These are phyloP conservation scores for Eilema depressum DNA, from an alignment of 2,888 invertebrate genomes.

Conservation along the genomic window DNA sequence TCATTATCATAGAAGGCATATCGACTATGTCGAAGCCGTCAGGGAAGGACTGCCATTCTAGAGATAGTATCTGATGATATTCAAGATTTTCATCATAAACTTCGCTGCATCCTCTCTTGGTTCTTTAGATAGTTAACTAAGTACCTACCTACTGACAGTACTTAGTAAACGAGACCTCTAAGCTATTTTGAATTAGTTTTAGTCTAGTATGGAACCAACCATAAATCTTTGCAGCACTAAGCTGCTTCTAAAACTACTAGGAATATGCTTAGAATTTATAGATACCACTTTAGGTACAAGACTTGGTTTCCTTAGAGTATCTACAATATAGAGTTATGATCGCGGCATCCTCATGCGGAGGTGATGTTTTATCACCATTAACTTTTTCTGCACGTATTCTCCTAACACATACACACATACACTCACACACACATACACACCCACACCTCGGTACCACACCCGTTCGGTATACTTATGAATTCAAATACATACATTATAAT, in stretches of 20 bases:
- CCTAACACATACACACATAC: not conserved
- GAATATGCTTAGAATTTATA: slow-evolving; percentile 12
- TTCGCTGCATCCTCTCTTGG: no score
- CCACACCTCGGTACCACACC: no score
- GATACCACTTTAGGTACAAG: slow-evolving; percentile 4
- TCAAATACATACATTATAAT: no score
- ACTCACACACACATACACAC: no score
- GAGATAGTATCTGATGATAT: not conserved
- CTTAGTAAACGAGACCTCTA: slow-evolving; percentile 13
- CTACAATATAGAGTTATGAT: not conserved
- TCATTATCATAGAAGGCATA: no score
- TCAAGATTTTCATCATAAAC: not conserved
- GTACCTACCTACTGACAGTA: slow-evolving; percentile 14
- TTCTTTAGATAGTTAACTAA: slow-evolving; percentile 1
- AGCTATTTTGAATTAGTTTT: slow-evolving; percentile 30
- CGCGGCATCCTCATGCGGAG: not conserved
- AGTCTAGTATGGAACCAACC: slow-evolving; percentile 16
- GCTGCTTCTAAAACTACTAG: slow-evolving; percentile 11
- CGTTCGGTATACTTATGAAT: no score
- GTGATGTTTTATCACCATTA: not conserved
- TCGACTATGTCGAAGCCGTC: no score
- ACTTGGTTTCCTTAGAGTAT: not conserved
- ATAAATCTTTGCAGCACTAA: slow-evolving; percentile 15
- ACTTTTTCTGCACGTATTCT: not conserved
- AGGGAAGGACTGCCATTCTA: no score